Evolutionary conservation across 2,113 vertebrate genomes (phyloP).

Genomic region (Nannobrachium achirus): DNA sequence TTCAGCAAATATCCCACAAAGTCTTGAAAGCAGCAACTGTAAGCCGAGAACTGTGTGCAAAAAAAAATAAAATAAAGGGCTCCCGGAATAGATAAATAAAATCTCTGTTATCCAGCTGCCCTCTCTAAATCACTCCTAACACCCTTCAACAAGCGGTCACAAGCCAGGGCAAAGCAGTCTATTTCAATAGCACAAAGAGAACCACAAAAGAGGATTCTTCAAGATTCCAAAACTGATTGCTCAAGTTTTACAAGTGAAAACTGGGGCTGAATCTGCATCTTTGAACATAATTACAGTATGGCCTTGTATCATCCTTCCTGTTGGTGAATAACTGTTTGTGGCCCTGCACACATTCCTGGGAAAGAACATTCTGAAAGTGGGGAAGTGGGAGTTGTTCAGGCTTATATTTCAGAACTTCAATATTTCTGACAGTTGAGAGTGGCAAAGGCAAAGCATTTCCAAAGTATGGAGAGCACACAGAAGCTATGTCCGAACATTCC

Average conservation of each 20-base stretch:
- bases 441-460: slow-evolving; percentile 38
- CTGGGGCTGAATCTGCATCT: slow-evolving; percentile 70
- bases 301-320: slow-evolving; percentile 77
- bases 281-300: slow-evolving; percentile 77
- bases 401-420: slow-evolving; percentile 59
- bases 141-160: slow-evolving; percentile 78
- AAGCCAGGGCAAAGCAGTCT: slow-evolving; percentile 68
- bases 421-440: slow-evolving; percentile 38
- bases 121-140: slow-evolving; percentile 78
- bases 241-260: slow-evolving; percentile 76
- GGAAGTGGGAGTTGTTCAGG: slow-evolving; percentile 66
- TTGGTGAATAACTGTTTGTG: slow-evolving; percentile 67
- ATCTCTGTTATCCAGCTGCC: slow-evolving; percentile 82
- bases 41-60: slow-evolving; percentile 70
- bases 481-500: slow-evolving; percentile 39
- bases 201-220: slow-evolving; percentile 75
- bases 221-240: slow-evolving; percentile 69
- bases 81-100: slow-evolving; percentile 81
- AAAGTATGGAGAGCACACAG: slow-evolving; percentile 21
- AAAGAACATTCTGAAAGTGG: slow-evolving; percentile 54
- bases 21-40: slow-evolving; percentile 73
- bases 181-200: slow-evolving; percentile 70
- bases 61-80: slow-evolving; percentile 63
- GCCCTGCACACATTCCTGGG: slow-evolving; percentile 72
- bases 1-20: slow-evolving; percentile 70